Percentiles rank a stretch among this genome's conserved stretches.
phyloP scores from a whole-genome alignment of 2,797 vertebrate species.

The Oophaga sylvatica region DNA sequence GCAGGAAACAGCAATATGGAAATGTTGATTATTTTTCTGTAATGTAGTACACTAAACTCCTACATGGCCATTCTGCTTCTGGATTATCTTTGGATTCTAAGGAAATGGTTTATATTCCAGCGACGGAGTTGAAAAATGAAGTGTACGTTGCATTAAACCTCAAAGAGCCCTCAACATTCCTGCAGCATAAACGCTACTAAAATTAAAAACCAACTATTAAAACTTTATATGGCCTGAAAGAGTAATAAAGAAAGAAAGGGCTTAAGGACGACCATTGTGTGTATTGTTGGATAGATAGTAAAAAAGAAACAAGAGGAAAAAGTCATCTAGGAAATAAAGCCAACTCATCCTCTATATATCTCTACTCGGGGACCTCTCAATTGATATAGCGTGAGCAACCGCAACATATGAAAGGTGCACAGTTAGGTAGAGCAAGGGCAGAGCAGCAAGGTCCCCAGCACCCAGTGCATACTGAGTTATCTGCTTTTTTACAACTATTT shows the following conservation, averaged over 20 bases:
- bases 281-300: slow-evolving; percentile 39
- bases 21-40: slow-evolving; percentile 17
- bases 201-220: slow-evolving; percentile 78
- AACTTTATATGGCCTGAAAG: slow-evolving; percentile 71
- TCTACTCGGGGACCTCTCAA: slow-evolving; percentile 13
- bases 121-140: slow-evolving; percentile 69
- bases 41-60: not conserved
- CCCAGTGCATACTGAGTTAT: not conserved
- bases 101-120: not conserved
- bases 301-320: slow-evolving; percentile 41
- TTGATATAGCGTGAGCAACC: not conserved
- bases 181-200: slow-evolving; percentile 76
- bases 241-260: slow-evolving; percentile 66
- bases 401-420: not conserved
- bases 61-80: not conserved
- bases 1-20: not conserved
- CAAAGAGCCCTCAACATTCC: slow-evolving; percentile 69
- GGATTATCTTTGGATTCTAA: not conserved
- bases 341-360: slow-evolving; percentile 32
- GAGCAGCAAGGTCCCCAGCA: not conserved
- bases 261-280: slow-evolving; percentile 53
- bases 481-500: not conserved
- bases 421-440: not conserved
- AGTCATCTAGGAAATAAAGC: slow-evolving; percentile 39
- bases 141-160: slow-evolving; percentile 71